Evolutionary conservation across 64 coral and sea anemone species (phyloP), one percentile per base, ranked within the genome.

Genomic region (Pachyseris speciosa): DNA sequence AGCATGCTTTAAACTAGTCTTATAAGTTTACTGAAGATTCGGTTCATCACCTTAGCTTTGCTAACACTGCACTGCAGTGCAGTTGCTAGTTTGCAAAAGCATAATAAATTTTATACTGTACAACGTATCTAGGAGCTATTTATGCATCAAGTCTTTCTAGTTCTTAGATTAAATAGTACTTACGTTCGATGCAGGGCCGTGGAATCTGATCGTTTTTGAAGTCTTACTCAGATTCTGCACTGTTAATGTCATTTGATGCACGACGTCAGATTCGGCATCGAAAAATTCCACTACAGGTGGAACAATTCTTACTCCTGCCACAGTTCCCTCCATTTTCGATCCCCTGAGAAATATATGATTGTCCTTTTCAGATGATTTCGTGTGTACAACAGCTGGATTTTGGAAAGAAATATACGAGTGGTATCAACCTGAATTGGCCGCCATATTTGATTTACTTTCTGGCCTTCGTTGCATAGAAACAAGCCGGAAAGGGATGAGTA

Each of bases 201-300:
- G 96, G 78, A 92, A 98, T 70, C 96, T 64, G 63, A 98, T 88
- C 77, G 75, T 94, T 55, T 93, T 94, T 64, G 93, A 98, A 44
- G 70, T 70, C 74, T 98, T 98, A 89, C 96, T 98, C 7, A 94
- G 48, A 83, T 98, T 98, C 38, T 98, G 96, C 24, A 98, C 89
- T 12, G 93, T 98, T 10, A 98, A 34, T 57, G 63, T 94, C 96
- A 98, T 98, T 75, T 98, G 96, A 77, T 98, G 96, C 22, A 98
- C 32, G 43, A 98, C 96, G 37, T 94, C 95, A 2, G 89, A 78
- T 72, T 98, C 96, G 63, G 96, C 96, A 83, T 98, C 96, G 12
- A 92, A 94, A 71, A 98, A 98, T 70, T 98, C 93, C 15, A 98
- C 96, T 20, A 98, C 93, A 12, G 96, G 92, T 12, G 96, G 96